Evolutionary conservation across 1,140 invertebrate species (phyloP).

Genomic region (Thaumatotibia leucotreta): DNA sequence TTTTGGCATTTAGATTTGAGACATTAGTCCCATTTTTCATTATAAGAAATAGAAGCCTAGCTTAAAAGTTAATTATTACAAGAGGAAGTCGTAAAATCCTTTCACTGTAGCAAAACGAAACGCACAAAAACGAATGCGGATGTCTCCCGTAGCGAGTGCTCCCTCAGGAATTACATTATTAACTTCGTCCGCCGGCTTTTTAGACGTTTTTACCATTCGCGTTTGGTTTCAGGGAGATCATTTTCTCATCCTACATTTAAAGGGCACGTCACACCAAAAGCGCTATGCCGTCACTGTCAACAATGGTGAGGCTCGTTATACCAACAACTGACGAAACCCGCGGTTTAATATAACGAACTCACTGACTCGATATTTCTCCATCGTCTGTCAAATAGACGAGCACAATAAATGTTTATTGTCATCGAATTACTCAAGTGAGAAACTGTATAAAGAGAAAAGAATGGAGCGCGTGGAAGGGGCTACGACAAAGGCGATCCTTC

Average conservation of each 20-base stretch:
- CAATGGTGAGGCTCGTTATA: slow-evolving; percentile 32
- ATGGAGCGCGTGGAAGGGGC: slow-evolving; percentile 65
- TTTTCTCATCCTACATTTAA: slow-evolving; percentile 29
- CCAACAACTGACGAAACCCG: slow-evolving; percentile 27
- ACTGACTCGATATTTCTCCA: slow-evolving; percentile 67
- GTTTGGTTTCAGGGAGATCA: slow-evolving; percentile 35
- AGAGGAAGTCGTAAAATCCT: slow-evolving; percentile 47
- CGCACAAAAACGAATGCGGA: slow-evolving; percentile 51
- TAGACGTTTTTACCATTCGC: slow-evolving; percentile 46
- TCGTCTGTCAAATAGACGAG: slow-evolving; percentile 67
- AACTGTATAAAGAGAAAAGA: slow-evolving; percentile 73
- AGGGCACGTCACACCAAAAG: neutral
- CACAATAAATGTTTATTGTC: slow-evolving; percentile 74
- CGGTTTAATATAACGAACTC: slow-evolving; percentile 46
- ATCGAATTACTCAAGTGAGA: slow-evolving; percentile 73
- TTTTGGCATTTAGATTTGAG: neutral
- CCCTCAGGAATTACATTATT: slow-evolving; percentile 28
- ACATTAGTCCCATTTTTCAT: neutral
- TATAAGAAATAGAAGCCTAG: slow-evolving; percentile 18
- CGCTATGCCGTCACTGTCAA: slow-evolving; percentile 15
- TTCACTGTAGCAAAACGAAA: slow-evolving; percentile 45
- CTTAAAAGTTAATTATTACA: slow-evolving; percentile 49
- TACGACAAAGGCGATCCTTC: slow-evolving; percentile 71
- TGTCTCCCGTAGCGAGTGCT: slow-evolving; percentile 27
- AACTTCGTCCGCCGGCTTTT: slow-evolving; percentile 26